These are phyloP conservation scores for Pseudobourletiella spinata DNA, from an alignment of 1,140 invertebrate genomes.

Conservation along the genomic window DNA sequence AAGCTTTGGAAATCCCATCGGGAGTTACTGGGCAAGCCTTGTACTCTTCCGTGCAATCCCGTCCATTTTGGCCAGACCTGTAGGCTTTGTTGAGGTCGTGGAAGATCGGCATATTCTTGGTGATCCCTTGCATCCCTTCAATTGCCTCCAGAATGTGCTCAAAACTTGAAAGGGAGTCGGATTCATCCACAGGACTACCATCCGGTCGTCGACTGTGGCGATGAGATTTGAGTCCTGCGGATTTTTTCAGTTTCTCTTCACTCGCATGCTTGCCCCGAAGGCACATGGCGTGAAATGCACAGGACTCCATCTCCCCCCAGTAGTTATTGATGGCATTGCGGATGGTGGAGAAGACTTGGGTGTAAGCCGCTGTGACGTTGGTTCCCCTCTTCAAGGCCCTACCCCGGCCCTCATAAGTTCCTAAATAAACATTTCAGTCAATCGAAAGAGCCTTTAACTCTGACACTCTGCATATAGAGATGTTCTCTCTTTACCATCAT, in stretches of 20 bases:
- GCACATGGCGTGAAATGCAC: constrained; percentile 10
- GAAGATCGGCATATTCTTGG: constrained; percentile 6
- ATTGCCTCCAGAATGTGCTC: constrained; percentile 22
- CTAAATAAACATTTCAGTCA: neutral
- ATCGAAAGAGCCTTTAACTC: too few relatives aligned
- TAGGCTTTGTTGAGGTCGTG: constrained; percentile 13
- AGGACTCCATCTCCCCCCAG: constrained; percentile 3
- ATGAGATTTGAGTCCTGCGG: neutral
- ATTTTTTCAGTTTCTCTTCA: neutral
- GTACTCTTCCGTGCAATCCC: neutral
- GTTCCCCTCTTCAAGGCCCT: neutral
- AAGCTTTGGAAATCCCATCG: neutral
- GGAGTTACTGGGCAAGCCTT: constrained; percentile 4
- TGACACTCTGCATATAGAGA: too few relatives aligned
- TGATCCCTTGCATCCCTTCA: constrained; percentile 7
- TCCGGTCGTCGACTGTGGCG: neutral
- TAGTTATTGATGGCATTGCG: neutral
- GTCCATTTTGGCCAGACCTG: constrained; percentile 2
- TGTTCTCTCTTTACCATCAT: constrained; percentile 7
- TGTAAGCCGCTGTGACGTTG: neutral
- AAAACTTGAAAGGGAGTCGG: constrained; percentile 6
- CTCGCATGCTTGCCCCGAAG: neutral
- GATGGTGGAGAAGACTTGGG: neutral
- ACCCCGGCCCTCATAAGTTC: neutral
- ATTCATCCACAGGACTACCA: neutral